Evolutionary conservation across 2,113 vertebrate species (phyloP).

Genomic region (Promerops cafer): DNA sequence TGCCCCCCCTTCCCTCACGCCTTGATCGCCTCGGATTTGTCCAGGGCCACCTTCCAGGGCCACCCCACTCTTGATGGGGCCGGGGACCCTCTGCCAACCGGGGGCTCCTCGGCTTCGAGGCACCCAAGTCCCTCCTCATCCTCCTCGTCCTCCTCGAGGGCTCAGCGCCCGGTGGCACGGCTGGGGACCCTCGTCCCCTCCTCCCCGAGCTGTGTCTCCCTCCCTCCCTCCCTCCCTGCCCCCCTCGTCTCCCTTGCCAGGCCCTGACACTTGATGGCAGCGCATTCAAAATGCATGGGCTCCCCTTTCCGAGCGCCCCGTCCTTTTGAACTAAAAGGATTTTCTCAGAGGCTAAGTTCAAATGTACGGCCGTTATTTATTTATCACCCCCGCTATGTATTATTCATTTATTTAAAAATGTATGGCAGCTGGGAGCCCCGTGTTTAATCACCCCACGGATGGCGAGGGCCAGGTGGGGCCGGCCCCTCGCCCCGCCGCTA

Average conservation of each 20-base stretch:
- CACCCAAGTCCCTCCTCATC: neutral
- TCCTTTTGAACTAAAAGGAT: constrained; percentile 62
- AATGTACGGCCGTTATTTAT: constrained; percentile 59
- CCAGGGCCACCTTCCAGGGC: neutral
- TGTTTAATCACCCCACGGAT: neutral
- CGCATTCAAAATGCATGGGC: constrained; percentile 48
- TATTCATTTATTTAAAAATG: constrained; percentile 68
- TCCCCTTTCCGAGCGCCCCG: neutral
- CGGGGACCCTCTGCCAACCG: neutral
- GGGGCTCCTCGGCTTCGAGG: neutral
- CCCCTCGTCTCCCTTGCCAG: neutral
- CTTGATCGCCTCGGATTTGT: neutral
- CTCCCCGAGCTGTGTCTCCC: neutral
- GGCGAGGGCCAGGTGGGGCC: constrained; percentile 31
- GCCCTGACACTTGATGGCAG: constrained; percentile 10
- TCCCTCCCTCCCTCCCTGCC: neutral
- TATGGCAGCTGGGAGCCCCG: constrained; percentile 55
- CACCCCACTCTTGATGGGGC: neutral
- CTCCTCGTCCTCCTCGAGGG: neutral
- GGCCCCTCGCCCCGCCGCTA: neutral
- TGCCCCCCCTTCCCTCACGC: neutral
- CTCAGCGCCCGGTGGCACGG: too few species aligned
- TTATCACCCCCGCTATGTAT: constrained; percentile 51
- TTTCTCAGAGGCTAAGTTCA: constrained; percentile 62
- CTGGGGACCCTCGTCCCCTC: neutral